phyloP scores from a whole-genome alignment of 2,888 invertebrate species.

The Maniola hyperantus region DNA sequence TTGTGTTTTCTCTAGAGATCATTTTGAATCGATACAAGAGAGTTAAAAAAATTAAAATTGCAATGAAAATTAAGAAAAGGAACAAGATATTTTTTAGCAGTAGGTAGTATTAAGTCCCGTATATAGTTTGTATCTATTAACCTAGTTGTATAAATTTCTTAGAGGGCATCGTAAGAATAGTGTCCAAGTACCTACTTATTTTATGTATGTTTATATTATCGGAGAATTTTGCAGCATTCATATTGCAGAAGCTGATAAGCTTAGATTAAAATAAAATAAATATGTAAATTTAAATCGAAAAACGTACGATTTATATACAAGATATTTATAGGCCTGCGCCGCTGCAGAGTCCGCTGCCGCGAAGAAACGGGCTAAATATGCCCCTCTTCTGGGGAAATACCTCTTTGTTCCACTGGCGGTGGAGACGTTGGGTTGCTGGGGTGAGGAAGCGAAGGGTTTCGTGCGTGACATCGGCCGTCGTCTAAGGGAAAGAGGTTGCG shows the following conservation, averaged over 20 bases:
- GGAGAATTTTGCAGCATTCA: constrained; percentile 4
- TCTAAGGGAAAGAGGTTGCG: too few species aligned
- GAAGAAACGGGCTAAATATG: too few species aligned
- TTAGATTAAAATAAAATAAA: constrained; percentile 8
- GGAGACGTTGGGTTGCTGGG: too few species aligned
- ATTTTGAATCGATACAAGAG: constrained; percentile 37
- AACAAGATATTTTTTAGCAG: not conserved
- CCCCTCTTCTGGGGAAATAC: too few species aligned
- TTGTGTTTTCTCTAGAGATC: constrained; percentile 53
- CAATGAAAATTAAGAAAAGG: not conserved
- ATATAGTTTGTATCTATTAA: not conserved
- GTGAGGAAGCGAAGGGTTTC: too few species aligned
- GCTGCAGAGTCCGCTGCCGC: too few species aligned
- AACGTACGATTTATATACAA: constrained; percentile 12
- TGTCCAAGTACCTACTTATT: not conserved
- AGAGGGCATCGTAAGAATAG: not conserved
- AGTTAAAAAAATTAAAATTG: not conserved
- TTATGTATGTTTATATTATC: not conserved
- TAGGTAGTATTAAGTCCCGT: too few species aligned
- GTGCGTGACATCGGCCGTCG: too few species aligned
- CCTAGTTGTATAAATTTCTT: not conserved
- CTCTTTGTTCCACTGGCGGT: too few species aligned
- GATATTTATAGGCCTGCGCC: not conserved
- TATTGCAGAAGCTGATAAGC: constrained; percentile 14
- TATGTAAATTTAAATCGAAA: constrained; percentile 18